Conservation (phyloP, 2,888 invertebrate genomes). For the Saturnia japonica region DNA sequence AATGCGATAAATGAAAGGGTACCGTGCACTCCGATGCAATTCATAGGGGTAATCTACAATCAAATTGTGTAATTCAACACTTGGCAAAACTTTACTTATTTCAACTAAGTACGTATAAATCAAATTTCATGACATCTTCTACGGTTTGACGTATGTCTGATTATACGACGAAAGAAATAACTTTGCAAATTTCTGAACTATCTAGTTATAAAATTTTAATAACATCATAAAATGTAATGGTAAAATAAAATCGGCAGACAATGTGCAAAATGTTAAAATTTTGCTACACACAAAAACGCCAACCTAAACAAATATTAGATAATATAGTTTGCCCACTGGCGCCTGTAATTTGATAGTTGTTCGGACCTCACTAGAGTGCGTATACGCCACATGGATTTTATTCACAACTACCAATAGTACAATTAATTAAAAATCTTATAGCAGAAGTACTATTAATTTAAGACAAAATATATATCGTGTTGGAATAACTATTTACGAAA, state of each 20-base stretch:
- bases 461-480: neutral
- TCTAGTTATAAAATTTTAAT: neutral
- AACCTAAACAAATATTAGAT: conserved; percentile 73
- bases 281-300: conserved; percentile 23
- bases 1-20: conserved; percentile 72
- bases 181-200: neutral
- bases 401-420: neutral
- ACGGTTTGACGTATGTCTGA: neutral
- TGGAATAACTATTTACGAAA: neutral
- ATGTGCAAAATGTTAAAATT: conserved; percentile 22
- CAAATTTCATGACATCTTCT: neutral
- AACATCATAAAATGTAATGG: neutral
- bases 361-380: conserved; percentile 25
- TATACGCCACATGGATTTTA: neutral
- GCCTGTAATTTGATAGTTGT: conserved; percentile 67
- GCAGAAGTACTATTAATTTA: neutral
- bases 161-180: neutral
- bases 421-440: neutral
- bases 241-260: neutral
- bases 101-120: neutral
- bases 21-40: conserved; percentile 76
- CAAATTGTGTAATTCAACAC: conserved; percentile 70
- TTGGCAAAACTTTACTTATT: conserved; percentile 39
- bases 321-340: conserved; percentile 75
- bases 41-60: conserved; percentile 76